Evolutionary conservation across 2,888 invertebrate species (phyloP).

Genomic region (Drosophila kuntzei): DNA sequence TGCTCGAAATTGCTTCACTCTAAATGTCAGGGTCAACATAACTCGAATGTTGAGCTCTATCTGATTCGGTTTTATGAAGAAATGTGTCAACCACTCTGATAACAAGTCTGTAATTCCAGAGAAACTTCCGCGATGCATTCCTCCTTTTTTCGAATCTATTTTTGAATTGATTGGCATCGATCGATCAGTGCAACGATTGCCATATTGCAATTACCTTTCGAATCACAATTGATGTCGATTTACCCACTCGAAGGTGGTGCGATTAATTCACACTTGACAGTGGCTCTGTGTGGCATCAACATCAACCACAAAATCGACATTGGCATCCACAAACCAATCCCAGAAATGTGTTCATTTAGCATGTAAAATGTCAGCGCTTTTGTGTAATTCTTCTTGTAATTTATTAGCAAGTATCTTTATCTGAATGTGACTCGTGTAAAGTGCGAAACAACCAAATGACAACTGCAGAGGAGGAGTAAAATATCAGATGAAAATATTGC

Average conservation of each 20-base stretch:
- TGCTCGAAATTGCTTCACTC: conserved; percentile 50
- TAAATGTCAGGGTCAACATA: conserved; percentile 81
- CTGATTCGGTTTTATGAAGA: conserved; percentile 8
- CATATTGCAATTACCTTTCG: conserved; percentile 31
- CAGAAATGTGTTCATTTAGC: conserved; percentile 73
- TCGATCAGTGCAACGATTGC: conserved; percentile 56
- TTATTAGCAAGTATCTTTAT: conserved; percentile 46
- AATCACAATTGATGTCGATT: conserved; percentile 38
- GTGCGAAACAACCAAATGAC: conserved; percentile 32
- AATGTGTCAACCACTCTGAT: conserved; percentile 58
- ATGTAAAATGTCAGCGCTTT: conserved; percentile 75
- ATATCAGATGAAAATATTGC: conserved; percentile 11
- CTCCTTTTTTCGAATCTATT: no score
- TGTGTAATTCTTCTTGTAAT: conserved; percentile 57
- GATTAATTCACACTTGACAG: conserved; percentile 65
- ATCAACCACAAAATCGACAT: conserved; percentile 8
- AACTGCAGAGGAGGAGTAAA: conserved; percentile 33
- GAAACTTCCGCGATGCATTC: conserved; percentile 38
- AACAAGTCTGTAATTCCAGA: conserved; percentile 25
- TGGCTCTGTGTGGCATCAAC: conserved; percentile 32
- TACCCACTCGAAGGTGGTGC: conserved; percentile 66
- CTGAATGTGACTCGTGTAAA: conserved; percentile 25
- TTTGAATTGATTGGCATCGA: conserved; percentile 61
- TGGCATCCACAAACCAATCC: conserved; percentile 72
- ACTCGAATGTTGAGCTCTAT: background rate